A percentile compares a stretch with the other conserved stretches of the same genome.
These are phyloP conservation scores for Nephrotoma flavescens DNA, from an alignment of 2,888 invertebrate genomes.

Conservation along the genomic window DNA sequence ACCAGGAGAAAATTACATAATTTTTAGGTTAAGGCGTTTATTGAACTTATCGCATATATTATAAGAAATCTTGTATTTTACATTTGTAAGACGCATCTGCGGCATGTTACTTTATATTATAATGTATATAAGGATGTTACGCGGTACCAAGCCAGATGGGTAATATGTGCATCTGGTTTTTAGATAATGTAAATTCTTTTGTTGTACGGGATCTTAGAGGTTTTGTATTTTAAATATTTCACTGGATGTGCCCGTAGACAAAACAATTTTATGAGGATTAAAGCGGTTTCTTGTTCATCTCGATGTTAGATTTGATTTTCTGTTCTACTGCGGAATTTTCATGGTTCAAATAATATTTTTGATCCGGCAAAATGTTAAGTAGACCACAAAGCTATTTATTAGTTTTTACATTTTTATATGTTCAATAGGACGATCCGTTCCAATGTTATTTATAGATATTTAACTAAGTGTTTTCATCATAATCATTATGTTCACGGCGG, in stretches of 20 bases:
- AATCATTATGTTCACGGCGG: no score
- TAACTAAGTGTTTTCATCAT: no score
- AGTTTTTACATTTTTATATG: no score
- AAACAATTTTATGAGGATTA: not conserved
- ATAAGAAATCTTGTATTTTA: not conserved
- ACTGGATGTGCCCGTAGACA: not conserved
- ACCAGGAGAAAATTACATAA: not conserved
- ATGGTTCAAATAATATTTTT: no score
- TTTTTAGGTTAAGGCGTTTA: not conserved
- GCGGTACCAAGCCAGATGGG: not conserved
- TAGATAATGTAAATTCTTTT: not conserved
- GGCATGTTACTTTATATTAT: not conserved
- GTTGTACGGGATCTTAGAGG: not conserved
- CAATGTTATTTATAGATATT: no score
- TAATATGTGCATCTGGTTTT: not conserved
- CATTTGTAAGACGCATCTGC: not conserved
- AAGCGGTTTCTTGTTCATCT: no score
- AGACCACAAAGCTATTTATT: no score
- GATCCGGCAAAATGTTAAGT: no score
- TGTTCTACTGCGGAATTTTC: no score
- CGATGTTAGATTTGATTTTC: no score
- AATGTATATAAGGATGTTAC: not conserved
- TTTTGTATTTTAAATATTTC: not conserved
- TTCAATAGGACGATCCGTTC: no score
- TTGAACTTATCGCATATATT: not conserved